These are phyloP conservation scores for Diachasmimorpha longicaudata DNA, from an alignment of 1,140 invertebrate genomes.

Conservation along the genomic window DNA sequence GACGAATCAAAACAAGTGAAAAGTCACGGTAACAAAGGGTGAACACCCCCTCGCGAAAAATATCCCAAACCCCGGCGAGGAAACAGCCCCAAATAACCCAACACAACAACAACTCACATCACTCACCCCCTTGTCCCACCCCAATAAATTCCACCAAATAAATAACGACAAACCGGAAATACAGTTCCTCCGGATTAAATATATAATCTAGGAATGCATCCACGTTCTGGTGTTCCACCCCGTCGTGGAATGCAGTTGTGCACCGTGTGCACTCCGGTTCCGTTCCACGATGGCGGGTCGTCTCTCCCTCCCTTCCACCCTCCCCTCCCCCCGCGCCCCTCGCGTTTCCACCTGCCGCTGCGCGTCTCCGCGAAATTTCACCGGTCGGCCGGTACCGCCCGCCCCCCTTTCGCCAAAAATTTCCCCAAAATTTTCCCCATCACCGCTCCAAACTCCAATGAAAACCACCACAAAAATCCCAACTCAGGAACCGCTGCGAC, in stretches of 20 bases:
- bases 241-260: conserved; percentile 22
- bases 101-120: no score
- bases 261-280: conserved; percentile 27
- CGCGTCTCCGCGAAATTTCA: neutral
- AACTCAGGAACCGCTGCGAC: no score
- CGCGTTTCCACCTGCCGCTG: neutral
- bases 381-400: neutral
- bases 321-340: neutral
- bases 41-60: neutral
- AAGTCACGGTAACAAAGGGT: neutral
- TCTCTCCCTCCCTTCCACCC: neutral
- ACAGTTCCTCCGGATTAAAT: neutral
- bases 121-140: no score
- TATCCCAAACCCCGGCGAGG: neutral
- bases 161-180: neutral
- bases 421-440: neutral
- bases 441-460: neutral
- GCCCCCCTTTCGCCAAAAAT: neutral
- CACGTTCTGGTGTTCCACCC: conserved; percentile 8
- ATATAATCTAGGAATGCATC: conserved; percentile 5
- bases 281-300: neutral
- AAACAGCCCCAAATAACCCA: no score
- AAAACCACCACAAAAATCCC: no score
- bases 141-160: no score
- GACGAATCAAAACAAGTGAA: neutral